Conservation (phyloP, 2,888 invertebrate species). For the Psylliodes chrysocephalus region DNA sequence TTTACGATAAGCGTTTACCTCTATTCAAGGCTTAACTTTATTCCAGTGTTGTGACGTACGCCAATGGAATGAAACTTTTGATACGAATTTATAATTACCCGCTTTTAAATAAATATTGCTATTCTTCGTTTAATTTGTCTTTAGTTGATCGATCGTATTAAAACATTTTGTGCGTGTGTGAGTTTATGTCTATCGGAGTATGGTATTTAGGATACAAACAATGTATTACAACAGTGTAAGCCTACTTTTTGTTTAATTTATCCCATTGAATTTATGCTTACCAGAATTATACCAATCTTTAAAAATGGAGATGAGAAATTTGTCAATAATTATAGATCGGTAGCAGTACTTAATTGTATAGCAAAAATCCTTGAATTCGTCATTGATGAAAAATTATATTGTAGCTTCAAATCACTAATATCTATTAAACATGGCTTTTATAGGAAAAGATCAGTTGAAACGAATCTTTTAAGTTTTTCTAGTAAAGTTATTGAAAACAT, state of each 20-base stretch:
- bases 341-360: neutral
- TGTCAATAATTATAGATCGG: neutral
- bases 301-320: too few species aligned
- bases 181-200: neutral
- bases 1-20: too few species aligned
- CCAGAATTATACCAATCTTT: too few species aligned
- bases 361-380: neutral
- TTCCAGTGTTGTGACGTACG: neutral
- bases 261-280: too few species aligned
- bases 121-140: neutral
- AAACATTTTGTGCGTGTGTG: neutral
- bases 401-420: too few species aligned
- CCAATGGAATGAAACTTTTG: conserved; percentile 30
- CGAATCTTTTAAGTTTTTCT: too few species aligned
- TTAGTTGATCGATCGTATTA: neutral
- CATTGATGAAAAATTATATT: too few species aligned
- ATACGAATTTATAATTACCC: conserved; percentile 35
- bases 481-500: too few species aligned
- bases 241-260: neutral
- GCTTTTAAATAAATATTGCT: conserved; percentile 13
- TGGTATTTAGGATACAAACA: conserved; percentile 13
- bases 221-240: conserved; percentile 17
- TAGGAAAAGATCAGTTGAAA: too few species aligned
- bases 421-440: too few species aligned
- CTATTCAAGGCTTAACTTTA: neutral